A percentile compares a stretch with the other conserved stretches of the same genome.
phyloP scores from a whole-genome alignment of 1,140 invertebrate species.

The Brachionus manjavacas region DNA sequence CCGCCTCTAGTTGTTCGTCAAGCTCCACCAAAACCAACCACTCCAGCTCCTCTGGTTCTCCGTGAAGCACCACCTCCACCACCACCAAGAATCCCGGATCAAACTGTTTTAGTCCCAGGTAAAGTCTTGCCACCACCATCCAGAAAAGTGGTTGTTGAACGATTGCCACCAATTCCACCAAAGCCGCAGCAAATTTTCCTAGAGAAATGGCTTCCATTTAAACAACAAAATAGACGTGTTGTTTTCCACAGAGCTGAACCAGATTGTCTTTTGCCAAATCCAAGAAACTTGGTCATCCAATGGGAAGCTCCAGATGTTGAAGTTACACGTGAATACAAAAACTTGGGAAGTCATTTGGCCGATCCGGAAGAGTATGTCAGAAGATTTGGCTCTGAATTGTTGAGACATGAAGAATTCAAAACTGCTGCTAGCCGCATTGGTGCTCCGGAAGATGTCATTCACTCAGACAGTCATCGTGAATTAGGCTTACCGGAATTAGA shows the following conservation, averaged over 20 bases:
- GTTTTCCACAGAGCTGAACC: slow-evolving; percentile 2
- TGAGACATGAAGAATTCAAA: slow-evolving; percentile 18
- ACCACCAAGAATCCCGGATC: neutral
- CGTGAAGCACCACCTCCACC: slow-evolving; percentile 42
- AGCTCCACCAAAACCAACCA: slow-evolving; percentile 15
- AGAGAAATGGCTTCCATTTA: slow-evolving; percentile 41
- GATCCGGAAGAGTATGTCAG: slow-evolving; percentile 29
- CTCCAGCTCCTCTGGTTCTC: slow-evolving; percentile 34
- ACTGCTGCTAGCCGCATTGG: neutral
- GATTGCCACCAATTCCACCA: slow-evolving; percentile 33
- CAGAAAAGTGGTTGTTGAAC: slow-evolving; percentile 40
- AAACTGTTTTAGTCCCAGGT: neutral
- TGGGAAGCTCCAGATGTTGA: slow-evolving; percentile 41
- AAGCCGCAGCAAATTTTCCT: slow-evolving; percentile 33
- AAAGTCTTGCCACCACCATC: slow-evolving; percentile 39
- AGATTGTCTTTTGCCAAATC: slow-evolving; percentile 14
- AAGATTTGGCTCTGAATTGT: neutral
- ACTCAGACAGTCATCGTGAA: slow-evolving; percentile 8
- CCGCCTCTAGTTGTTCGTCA: slow-evolving; percentile 42
- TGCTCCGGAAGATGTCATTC: neutral
- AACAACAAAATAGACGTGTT: slow-evolving; percentile 36
- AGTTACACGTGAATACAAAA: neutral
- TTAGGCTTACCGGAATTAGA: slow-evolving; percentile 27
- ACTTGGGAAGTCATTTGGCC: slow-evolving; percentile 19
- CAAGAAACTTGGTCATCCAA: slow-evolving; percentile 36